A percentile compares a stretch with the other conserved stretches of the same genome.
Conservation (phyloP, 2,113 vertebrate species). For the Nestor notabilis region DNA sequence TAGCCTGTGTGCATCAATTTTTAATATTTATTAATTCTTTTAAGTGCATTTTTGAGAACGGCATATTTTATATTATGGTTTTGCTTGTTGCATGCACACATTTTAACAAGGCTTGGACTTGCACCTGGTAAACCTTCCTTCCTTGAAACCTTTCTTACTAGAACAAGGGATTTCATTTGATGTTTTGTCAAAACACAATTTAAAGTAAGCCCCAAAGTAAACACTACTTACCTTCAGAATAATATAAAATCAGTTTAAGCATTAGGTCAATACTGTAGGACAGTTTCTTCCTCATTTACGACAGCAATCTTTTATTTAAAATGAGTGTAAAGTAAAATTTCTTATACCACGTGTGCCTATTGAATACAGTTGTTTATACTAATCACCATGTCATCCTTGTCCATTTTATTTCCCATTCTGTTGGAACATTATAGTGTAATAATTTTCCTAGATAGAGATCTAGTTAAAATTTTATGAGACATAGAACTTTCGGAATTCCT, state of each 20-base stretch:
- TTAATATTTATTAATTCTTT: neutral
- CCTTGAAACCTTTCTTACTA: neutral
- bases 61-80: neutral
- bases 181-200: neutral
- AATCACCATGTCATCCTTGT: neutral
- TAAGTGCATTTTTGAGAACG: neutral
- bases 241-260: neutral
- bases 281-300: neutral
- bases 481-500: slow-evolving; percentile 55
- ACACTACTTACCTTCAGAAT: neutral
- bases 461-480: slow-evolving; percentile 57
- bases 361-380: neutral
- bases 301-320: slow-evolving; percentile 31
- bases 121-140: neutral
- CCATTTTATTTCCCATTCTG: slow-evolving; percentile 38
- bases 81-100: neutral
- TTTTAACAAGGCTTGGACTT: neutral
- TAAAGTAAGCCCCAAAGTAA: neutral
- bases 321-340: slow-evolving; percentile 28
- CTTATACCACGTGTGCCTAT: neutral
- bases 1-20: neutral
- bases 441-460: slow-evolving; percentile 12
- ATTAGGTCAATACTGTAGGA: neutral
- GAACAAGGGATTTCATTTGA: neutral
- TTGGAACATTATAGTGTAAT: neutral